Conservation (phyloP, 2,888 invertebrate species). For the Balanococcus diminutus region DNA sequence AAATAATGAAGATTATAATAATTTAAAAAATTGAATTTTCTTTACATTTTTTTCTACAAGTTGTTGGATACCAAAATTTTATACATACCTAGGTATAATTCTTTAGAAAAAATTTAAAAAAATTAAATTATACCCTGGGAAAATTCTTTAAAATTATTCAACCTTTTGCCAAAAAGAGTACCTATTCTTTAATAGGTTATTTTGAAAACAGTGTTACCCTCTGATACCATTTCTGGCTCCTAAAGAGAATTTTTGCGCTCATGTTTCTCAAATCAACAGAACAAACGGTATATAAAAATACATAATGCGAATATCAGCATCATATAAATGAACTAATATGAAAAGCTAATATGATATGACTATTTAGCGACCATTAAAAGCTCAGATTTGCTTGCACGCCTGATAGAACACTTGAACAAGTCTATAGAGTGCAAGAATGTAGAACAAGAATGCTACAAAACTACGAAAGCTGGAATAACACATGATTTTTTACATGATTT, state of each 20-base stretch:
- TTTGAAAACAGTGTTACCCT: no score
- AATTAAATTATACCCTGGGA: neutral
- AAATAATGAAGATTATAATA: no score
- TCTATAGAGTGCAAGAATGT: neutral
- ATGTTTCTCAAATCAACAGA: neutral
- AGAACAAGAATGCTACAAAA: neutral
- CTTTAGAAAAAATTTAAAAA: neutral
- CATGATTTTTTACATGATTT: neutral
- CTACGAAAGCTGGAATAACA: neutral
- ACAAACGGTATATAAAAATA: neutral
- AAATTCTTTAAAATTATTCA: no score
- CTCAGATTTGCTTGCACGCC: neutral
- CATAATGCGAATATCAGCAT: neutral
- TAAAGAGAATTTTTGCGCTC: neutral
- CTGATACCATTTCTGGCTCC: no score
- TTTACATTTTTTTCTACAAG: no score
- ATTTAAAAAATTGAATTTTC: no score
- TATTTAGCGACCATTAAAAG: neutral
- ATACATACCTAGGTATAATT: no score
- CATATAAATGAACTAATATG: neutral
- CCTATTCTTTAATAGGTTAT: no score
- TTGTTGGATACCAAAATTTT: no score
- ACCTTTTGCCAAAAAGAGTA: no score
- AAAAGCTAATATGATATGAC: neutral
- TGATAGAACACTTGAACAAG: neutral